A percentile compares a stretch with the other conserved stretches of the same genome.
Evolutionary conservation across 1,140 invertebrate species (phyloP).

Genomic region (Teleopsis dalmanni): DNA sequence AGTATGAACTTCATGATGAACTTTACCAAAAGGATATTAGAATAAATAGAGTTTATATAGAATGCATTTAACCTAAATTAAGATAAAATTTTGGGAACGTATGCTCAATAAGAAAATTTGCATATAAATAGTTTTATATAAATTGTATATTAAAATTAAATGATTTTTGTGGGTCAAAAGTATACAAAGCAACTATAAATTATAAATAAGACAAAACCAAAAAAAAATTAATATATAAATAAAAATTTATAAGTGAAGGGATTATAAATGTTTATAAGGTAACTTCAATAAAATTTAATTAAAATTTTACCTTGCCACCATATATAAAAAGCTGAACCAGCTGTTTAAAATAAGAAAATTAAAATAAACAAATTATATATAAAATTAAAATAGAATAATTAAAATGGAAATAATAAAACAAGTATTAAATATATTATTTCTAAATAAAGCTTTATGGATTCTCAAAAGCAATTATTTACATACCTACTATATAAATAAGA

Average conservation of each 20-base stretch:
- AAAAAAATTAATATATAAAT: neutral
- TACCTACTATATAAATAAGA: no score
- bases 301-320: conserved; percentile 34
- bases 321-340: conserved; percentile 27
- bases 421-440: neutral
- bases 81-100: no score
- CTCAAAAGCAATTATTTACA: no score
- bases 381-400: neutral
- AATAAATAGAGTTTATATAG: no score
- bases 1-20: no score
- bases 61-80: no score
- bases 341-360: conserved; percentile 4
- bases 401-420: neutral
- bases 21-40: no score
- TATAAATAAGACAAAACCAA: neutral
- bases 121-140: no score
- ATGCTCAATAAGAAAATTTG: no score
- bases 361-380: conserved; percentile 3
- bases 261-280: no score
- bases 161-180: neutral
- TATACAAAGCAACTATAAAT: neutral
- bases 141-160: no score
- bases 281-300: neutral
- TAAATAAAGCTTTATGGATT: no score
- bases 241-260: neutral